A percentile compares a stretch with the other conserved stretches of the same genome.
Conservation (phyloP, 1,140 invertebrate species). For the Frieseomelitta varia region DNA sequence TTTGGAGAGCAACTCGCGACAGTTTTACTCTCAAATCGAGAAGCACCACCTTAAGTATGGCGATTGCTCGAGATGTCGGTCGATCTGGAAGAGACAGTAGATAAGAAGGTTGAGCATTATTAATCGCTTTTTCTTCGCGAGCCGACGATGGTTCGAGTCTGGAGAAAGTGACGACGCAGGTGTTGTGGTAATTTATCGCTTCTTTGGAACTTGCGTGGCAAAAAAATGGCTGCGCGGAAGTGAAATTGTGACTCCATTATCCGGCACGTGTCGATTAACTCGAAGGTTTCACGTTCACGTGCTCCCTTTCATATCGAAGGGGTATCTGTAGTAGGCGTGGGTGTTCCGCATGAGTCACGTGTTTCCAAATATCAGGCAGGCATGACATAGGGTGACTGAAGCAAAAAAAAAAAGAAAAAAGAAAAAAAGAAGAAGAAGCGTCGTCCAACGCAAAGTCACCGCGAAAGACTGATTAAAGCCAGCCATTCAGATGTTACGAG, state of each 20-base stretch:
- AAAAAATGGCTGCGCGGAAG: neutral
- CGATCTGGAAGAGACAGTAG: neutral
- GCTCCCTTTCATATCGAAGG: neutral
- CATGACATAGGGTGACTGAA: neutral
- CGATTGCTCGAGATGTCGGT: neutral
- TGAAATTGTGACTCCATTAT: neutral
- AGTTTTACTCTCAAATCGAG: too few species aligned
- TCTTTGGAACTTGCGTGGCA: neutral
- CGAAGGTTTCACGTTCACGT: neutral
- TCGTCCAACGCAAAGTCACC: too few species aligned
- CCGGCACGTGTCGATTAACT: neutral
- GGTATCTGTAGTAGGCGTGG: too few species aligned
- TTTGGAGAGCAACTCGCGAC: too few species aligned
- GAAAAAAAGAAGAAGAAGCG: too few species aligned
- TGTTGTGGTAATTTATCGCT: neutral
- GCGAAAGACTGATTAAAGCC: constrained; percentile 37
- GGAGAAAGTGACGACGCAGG: neutral
- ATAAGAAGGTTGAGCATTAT: neutral
- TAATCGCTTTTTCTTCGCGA: neutral
- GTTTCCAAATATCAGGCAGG: neutral
- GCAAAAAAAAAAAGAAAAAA: neutral
- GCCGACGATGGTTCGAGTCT: neutral
- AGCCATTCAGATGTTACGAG: constrained; percentile 14
- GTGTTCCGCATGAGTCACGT: constrained; percentile 10
- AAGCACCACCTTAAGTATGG: too few species aligned